Conservation (phyloP, 2,113 vertebrate species). For the Proterorhinus semilunaris region DNA sequence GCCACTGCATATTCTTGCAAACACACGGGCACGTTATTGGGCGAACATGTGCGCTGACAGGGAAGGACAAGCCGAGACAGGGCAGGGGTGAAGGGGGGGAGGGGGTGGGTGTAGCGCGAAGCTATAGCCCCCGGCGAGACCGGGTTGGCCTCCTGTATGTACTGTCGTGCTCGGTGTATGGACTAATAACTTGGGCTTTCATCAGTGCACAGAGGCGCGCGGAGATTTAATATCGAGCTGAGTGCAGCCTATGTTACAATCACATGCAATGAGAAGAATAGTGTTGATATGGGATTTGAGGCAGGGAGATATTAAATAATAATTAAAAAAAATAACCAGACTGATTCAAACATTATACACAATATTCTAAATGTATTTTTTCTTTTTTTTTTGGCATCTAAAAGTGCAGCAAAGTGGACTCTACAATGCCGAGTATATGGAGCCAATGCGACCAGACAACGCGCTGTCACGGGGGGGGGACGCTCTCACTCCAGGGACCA, state of each 20-base stretch:
- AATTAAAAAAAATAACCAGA: too few species aligned
- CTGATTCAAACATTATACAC: too few species aligned
- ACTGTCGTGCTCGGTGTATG: conserved; percentile 26
- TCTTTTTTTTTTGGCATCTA: too few species aligned
- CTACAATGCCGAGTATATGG: background rate
- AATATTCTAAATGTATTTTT: too few species aligned
- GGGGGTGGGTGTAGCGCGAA: conserved; percentile 20
- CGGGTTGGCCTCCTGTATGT: conserved; percentile 32
- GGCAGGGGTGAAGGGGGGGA: conserved; percentile 20
- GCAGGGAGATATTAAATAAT: too few species aligned
- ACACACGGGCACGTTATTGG: conserved; percentile 10
- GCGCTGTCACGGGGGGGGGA: background rate
- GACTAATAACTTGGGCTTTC: conserved; percentile 17
- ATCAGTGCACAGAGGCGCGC: background rate
- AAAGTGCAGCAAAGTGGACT: too few species aligned
- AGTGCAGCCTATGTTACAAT: too few species aligned
- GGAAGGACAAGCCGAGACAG: conserved; percentile 57
- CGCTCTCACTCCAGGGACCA: conserved; percentile 2
- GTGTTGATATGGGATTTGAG: too few species aligned
- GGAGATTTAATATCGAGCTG: too few species aligned
- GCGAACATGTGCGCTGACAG: conserved; percentile 48
- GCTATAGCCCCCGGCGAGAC: conserved; percentile 29
- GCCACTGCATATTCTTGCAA: background rate
- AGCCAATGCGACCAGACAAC: background rate
- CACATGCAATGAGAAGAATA: too few species aligned